Base-by-base conservation (phyloP, 2,888 invertebrate species). In the Troides helena region DNA sequence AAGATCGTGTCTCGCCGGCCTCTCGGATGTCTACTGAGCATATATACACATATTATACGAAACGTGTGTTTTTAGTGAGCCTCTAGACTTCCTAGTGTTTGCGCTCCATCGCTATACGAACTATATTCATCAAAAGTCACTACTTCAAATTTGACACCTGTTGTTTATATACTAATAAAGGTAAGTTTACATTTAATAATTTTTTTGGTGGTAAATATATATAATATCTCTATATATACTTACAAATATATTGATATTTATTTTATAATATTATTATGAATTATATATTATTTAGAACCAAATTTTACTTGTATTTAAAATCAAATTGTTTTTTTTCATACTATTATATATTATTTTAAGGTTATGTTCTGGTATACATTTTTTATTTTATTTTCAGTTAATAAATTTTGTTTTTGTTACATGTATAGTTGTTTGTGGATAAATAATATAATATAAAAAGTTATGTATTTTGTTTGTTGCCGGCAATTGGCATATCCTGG, bases 401-500 rank as follows among this genome's bases (percentile, higher is more conserved):
- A n/a, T 53, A 7, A 18, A 4, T 53, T 53, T 53, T n/a, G 6
- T n/a, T 53, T 53, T 53, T 53, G 18, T 53, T 53, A 0, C 2
- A n/a, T 18, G 53, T 53, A 53, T 53, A 18, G 18, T 53, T n/a
- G n/a, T 53, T 53, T 18, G 5, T n/a, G 6, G 18, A 30, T 5
- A 6, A 53, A 53, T 53, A 53, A 53, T 53, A n/a, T 53, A 7
- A n/a, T n/a, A 53, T 53, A 18, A 60, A 39, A 71, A 71, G 65
- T 65, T 80, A 82, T 79, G 83, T 79, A 83, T 79, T 80, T 84
- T 86, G 85, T 86, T 89, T 85, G 80, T 80, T 84, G 84, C 85
- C 56, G 81, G 79, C 88, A 91, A 92, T 92, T 92, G 91, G 81
- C 83, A 83, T 89, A 88, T 92, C 92, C 92, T 90, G 90, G 83